Base-by-base conservation (phyloP, 2,113 vertebrate genomes). In the Pelmatolapia mariae region DNA sequence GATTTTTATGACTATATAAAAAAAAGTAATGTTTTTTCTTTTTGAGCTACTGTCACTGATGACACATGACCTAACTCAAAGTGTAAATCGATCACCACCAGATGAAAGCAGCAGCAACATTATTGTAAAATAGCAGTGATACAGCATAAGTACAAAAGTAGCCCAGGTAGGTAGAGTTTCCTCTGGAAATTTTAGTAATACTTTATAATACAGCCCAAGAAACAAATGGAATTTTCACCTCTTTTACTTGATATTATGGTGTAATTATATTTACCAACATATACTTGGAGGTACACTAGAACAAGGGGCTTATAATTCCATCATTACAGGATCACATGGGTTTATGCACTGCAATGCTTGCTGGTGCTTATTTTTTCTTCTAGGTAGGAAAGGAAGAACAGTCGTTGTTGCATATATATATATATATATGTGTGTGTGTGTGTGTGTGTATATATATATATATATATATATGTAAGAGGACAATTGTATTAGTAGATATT, bases 181-280 rank as follows among this genome's bases (percentile, higher is more conserved):
- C 2, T 22, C 7, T 68, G 63, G 63, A 15, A 68, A 68, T 0
- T 15, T 24, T 68, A 40, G 7, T 40, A 40, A 68, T 40, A 15
- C 36, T 0, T 68, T 40, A 68, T 40, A 40, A 68, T 40, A 40
- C 19, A 40, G 19, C 36, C 63, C 7, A 22, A 68, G 19, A 68
- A 40, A 22, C 11, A 22, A 40, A 3, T 40, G 19, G 36, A 68
- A 68, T 40, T 68, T 68, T 40, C 63, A 40, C 1, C 19, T 68
- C n/a, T 40, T 68, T 40, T 68, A 22, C 36, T 40, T 40, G 19
- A 68, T 68, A 40, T 22, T 68, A 68, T 40, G 63, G 63, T 68
- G 33, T 68, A 40, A 40, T 40, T 68, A 40, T 8, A 68, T 68
- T 22, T 68, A 68, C 36, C 63, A 40, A 22, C 63, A 68, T 40